phyloP scores from a whole-genome alignment of 1,140 invertebrate genomes.

The Asobara japonica region DNA sequence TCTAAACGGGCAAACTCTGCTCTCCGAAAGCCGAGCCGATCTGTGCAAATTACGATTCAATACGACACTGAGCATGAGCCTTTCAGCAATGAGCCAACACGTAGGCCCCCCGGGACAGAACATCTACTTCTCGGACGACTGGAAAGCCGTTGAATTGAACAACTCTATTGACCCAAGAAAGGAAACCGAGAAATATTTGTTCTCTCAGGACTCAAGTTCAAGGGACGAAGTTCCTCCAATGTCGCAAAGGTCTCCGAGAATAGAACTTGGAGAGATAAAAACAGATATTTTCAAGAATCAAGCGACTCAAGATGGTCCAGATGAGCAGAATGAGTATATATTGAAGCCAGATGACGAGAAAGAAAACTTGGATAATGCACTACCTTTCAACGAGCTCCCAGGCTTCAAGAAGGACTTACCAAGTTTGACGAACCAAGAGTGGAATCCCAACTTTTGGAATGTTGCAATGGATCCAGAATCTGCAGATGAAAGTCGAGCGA shows the following conservation, averaged over 20 bases:
- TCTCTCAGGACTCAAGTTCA: slow-evolving; percentile 41
- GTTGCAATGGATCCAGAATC: not conserved
- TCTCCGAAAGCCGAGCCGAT: slow-evolving; percentile 74
- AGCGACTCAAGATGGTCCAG: not conserved
- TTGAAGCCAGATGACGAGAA: slow-evolving; percentile 31
- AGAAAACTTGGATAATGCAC: slow-evolving; percentile 39
- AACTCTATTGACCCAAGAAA: slow-evolving; percentile 59
- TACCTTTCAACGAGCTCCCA: slow-evolving; percentile 9
- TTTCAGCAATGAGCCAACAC: slow-evolving; percentile 77
- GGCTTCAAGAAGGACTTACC: slow-evolving; percentile 31
- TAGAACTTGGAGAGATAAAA: slow-evolving; percentile 24
- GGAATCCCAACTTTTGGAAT: slow-evolving; percentile 28
- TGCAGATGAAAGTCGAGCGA: not conserved
- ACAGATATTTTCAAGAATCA: slow-evolving; percentile 11
- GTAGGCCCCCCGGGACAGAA: slow-evolving; percentile 75
- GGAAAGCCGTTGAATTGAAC: slow-evolving; percentile 62
- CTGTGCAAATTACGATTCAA: slow-evolving; percentile 80
- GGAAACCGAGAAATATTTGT: slow-evolving; percentile 58
- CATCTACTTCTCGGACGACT: slow-evolving; percentile 59
- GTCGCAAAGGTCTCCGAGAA: not conserved
- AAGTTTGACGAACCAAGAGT: slow-evolving; percentile 10
- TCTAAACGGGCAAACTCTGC: slow-evolving; percentile 70
- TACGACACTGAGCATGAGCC: slow-evolving; percentile 71
- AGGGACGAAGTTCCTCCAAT: slow-evolving; percentile 26
- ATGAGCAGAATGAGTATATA: slow-evolving; percentile 14